phyloP scores from a whole-genome alignment of 2,888 invertebrate genomes.

The Cantharis rustica region DNA sequence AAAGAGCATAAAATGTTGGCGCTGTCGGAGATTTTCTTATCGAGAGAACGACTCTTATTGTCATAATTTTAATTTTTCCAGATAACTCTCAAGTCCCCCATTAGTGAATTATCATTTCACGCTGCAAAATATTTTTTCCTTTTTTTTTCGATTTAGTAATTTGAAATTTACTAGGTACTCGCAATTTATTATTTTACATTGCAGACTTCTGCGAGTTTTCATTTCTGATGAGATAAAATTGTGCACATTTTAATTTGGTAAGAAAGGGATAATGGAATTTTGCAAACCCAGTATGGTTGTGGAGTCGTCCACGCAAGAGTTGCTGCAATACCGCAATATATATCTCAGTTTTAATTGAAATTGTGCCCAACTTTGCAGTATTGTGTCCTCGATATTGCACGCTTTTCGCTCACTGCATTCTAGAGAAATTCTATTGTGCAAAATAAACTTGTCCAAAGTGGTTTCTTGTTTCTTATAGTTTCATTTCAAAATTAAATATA shows the following conservation, averaged over 20 bases:
- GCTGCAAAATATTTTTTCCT: neutral
- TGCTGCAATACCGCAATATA: conserved; percentile 39
- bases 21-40: neutral
- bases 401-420: conserved; percentile 24
- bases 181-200: neutral
- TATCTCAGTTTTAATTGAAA: conserved; percentile 42
- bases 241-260: conserved; percentile 1
- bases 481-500: neutral
- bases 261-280: neutral
- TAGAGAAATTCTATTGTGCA: conserved; percentile 14
- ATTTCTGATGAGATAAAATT: neutral
- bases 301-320: conserved; percentile 29
- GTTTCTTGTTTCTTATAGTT: neutral
- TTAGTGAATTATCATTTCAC: neutral
- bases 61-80: neutral
- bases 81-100: neutral
- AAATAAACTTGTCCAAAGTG: conserved; percentile 22
- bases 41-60: neutral
- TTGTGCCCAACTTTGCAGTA: conserved; percentile 36
- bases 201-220: neutral
- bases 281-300: neutral
- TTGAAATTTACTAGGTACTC: neutral
- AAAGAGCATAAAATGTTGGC: conserved; percentile 4
- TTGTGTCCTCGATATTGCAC: conserved; percentile 37
- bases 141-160: neutral